Percentiles rank a stretch among this genome's conserved stretches.
phyloP scores from a whole-genome alignment of 2,888 invertebrate species.

The Leptinotarsa juncta region DNA sequence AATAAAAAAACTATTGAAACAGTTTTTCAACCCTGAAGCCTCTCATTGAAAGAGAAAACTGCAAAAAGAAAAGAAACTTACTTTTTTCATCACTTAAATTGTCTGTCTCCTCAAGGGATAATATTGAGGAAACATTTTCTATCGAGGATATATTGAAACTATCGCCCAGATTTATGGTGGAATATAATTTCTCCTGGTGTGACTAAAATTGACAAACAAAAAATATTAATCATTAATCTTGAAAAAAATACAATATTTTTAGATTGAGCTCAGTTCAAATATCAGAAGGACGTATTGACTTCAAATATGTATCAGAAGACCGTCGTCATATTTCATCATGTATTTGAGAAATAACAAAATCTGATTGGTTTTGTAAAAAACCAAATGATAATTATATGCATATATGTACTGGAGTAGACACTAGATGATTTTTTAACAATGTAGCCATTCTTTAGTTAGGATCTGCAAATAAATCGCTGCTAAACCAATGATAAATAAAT shows the following conservation, averaged over 20 bases:
- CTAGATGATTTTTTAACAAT: too few species aligned
- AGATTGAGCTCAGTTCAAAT: background rate
- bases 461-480: background rate
- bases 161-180: conserved; percentile 35
- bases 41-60: conserved; percentile 17
- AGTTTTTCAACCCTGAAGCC: conserved; percentile 43
- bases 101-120: conserved; percentile 33
- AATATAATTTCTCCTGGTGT: conserved; percentile 45
- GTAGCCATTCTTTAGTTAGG: background rate
- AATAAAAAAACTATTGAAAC: conserved; percentile 38
- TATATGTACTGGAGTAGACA: conserved; percentile 3
- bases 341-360: background rate
- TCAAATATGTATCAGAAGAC: conserved; percentile 58
- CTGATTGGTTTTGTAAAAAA: background rate
- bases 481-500: too few species aligned
- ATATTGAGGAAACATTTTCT: conserved; percentile 34
- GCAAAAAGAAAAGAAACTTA: background rate
- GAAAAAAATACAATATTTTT: background rate
- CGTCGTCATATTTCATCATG: conserved; percentile 58
- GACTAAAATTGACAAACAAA: conserved; percentile 48
- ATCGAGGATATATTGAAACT: conserved; percentile 34
- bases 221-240: background rate
- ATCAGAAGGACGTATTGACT: conserved; percentile 50
- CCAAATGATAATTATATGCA: too few species aligned
- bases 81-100: conserved; percentile 30